A percentile compares a stretch with the other conserved stretches of the same genome.
Conservation (phyloP, 1,140 invertebrate genomes). For the Atopsyche davidsoni region DNA sequence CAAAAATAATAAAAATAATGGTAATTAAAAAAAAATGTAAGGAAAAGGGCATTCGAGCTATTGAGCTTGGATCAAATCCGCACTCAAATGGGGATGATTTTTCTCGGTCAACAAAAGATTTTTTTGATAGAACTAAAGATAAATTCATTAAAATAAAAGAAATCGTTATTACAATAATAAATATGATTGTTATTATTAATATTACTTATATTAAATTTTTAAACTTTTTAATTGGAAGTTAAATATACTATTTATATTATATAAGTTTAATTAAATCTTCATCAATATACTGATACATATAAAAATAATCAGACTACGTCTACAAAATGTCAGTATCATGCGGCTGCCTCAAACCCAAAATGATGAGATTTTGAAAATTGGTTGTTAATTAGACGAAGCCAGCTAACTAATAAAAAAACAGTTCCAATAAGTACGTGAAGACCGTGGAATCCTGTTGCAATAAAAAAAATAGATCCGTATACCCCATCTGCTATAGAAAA, state of each 20-base stretch:
- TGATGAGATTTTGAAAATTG: constrained; percentile 33
- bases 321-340: constrained; percentile 70
- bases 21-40: constrained; percentile 57
- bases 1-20: constrained; percentile 61
- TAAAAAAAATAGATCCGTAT: constrained; percentile 63
- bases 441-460: constrained; percentile 68
- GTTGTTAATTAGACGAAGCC: constrained; percentile 45
- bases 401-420: constrained; percentile 53
- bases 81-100: constrained; percentile 57
- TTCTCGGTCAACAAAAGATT: constrained; percentile 49
- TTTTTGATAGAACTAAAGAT: constrained; percentile 47
- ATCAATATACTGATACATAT: constrained; percentile 63
- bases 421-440: constrained; percentile 65
- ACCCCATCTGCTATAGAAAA: constrained; percentile 43
- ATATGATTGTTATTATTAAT: constrained; percentile 36
- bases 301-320: constrained; percentile 68
- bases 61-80: constrained; percentile 54
- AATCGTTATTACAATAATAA: constrained; percentile 39
- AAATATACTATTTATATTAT: constrained; percentile 64
- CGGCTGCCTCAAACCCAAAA: constrained; percentile 1
- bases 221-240: constrained; percentile 62
- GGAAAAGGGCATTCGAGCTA: constrained; percentile 51
- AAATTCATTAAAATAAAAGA: constrained; percentile 45
- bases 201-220: constrained; percentile 48
- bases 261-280: constrained; percentile 54